Base-by-base conservation (phyloP, 2,888 invertebrate species). In the Atethmia centrago region DNA sequence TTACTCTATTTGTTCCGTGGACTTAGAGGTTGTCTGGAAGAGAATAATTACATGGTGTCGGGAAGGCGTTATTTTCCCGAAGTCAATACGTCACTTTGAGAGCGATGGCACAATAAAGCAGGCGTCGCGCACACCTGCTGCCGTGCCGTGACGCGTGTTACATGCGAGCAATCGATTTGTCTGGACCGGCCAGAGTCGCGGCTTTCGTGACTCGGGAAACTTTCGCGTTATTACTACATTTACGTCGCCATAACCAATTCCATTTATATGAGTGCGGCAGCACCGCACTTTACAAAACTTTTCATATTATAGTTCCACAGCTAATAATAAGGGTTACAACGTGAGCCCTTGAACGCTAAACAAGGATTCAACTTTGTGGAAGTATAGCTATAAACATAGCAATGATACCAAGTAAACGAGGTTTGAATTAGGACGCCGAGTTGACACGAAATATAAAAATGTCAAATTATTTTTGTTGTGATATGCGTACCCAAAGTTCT, bases 111-210 rank as follows among this genome's bases (percentile, higher is more conserved):
- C 86, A 89, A 91, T 93, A 90, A 90, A 92, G 89, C 86, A 88
- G 85, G 87, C 89, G 87, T 91, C 91, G 85, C 77, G 80, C 85
- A 91, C 94, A 95, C 94, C 95, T 94, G 94, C 89, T 89, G 83
- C 31, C 40, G 28, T 49, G 63, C 63, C 76, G 74, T 88, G 88
- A 91, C 90, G 90, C 90, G 87, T 92, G 91, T 90, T 87, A 89
- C 92, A 91, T 90, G 88, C 92, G 87, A 89, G 89, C 88, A 93
- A 95, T 95, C 95, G 95, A 95, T 95, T 94, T 89, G 94, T 95
- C 94, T 95, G 94, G 94, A 93, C 93, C 83, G 90, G 80, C 80
- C 86, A 85, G 65, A 82, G 84, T 76, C 79, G 84, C 76, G 87
- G 90, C 85, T 91, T 93, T 90, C 95, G 94, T 94, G 94, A 94